Conservation (phyloP, 2,888 invertebrate genomes). For the Drosophila emarginata region DNA sequence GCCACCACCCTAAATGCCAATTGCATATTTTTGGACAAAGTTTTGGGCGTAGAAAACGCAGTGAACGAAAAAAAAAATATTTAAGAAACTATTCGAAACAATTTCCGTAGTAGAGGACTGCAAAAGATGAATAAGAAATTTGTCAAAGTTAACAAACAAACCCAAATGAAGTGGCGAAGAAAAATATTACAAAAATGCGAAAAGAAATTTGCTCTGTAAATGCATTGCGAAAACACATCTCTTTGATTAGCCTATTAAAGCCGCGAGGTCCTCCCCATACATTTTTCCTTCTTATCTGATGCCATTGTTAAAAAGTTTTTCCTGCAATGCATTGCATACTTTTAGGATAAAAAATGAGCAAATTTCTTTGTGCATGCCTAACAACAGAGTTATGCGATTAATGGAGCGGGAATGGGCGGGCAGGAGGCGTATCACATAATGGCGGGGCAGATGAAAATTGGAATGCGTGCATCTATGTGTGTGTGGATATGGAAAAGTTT, state of each 20-base stretch:
- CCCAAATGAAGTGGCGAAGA: slow-evolving; percentile 14
- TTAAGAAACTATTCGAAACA: slow-evolving; percentile 70
- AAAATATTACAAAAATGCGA: slow-evolving; percentile 1
- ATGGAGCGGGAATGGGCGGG: background rate
- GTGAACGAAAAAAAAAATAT: slow-evolving; percentile 38
- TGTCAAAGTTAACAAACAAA: slow-evolving; percentile 51
- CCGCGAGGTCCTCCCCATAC: slow-evolving; percentile 1
- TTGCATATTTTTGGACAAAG: slow-evolving; percentile 63
- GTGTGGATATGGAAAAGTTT: slow-evolving; percentile 36
- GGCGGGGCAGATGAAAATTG: background rate
- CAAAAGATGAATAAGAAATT: slow-evolving; percentile 27
- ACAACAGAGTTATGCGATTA: slow-evolving; percentile 23
- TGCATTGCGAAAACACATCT: slow-evolving; percentile 10
- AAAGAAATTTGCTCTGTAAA: slow-evolving; percentile 4
- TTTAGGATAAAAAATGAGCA: slow-evolving; percentile 2
- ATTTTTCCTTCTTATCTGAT: slow-evolving; percentile 21
- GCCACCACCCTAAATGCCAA: slow-evolving; percentile 26
- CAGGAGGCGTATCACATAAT: background rate
- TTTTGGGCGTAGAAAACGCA: slow-evolving; percentile 37
- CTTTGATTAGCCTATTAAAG: slow-evolving; percentile 34
- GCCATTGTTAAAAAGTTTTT: slow-evolving; percentile 35
- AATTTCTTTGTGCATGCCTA: slow-evolving; percentile 39
- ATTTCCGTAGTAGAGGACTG: slow-evolving; percentile 56
- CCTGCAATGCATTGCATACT: background rate
- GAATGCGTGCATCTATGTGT: slow-evolving; percentile 4